Conservation (phyloP, 2,888 invertebrate species). For the Eledone cirrhosa region DNA sequence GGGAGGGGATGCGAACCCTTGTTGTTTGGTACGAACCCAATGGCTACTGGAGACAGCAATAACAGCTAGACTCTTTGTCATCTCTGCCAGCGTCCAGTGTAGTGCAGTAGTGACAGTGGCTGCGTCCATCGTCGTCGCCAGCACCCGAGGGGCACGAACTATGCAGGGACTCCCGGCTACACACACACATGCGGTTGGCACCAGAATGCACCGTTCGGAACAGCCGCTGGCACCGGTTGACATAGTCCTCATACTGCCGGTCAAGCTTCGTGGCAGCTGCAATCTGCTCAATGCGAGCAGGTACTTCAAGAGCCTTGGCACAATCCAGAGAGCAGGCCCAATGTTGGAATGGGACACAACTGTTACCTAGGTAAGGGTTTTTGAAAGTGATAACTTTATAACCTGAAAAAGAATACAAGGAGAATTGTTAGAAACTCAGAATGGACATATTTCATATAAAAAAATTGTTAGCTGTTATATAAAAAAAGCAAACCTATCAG, state of each 20-base stretch:
- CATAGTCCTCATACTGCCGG: slow-evolving; percentile 60
- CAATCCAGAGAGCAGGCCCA: slow-evolving; percentile 68
- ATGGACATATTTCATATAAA: neutral
- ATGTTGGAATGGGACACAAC: slow-evolving; percentile 69
- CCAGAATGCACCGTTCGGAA: slow-evolving; percentile 34
- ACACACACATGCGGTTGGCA: slow-evolving; percentile 1
- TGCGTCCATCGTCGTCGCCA: slow-evolving; percentile 11
- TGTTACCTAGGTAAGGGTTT: slow-evolving; percentile 69
- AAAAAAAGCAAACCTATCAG: neutral
- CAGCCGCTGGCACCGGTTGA: slow-evolving; percentile 50
- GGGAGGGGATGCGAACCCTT: too few relatives aligned
- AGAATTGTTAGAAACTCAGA: neutral
- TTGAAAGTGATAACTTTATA: slow-evolving; percentile 69
- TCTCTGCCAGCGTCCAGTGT: slow-evolving; percentile 5
- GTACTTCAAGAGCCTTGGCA: slow-evolving; percentile 67
- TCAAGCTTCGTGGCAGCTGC: slow-evolving; percentile 64
- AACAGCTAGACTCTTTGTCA: slow-evolving; percentile 9
- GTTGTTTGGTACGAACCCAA: too few relatives aligned
- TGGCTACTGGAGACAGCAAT: slow-evolving; percentile 20
- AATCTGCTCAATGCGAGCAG: slow-evolving; percentile 66
- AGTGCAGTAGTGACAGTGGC: slow-evolving; percentile 4
- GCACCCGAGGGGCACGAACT: slow-evolving; percentile 3
- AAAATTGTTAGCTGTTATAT: neutral
- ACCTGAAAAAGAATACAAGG: slow-evolving; percentile 53
- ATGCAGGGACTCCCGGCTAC: slow-evolving; percentile 19